Conservation (phyloP, 2,113 vertebrate species). For the Semnopithecus entellus region DNA sequence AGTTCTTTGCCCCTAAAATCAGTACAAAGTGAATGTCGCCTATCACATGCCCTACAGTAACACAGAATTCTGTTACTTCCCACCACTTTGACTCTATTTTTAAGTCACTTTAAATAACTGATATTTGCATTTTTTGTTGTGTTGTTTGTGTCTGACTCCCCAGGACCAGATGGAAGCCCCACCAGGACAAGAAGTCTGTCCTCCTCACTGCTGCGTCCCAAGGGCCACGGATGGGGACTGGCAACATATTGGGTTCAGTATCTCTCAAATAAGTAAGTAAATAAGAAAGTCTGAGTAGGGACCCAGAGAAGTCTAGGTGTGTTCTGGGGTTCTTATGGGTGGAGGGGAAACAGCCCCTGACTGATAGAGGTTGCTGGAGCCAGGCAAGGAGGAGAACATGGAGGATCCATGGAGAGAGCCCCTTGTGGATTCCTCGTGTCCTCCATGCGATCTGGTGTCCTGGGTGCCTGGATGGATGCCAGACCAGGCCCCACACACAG, state of each 20-base stretch:
- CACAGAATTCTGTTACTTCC: fast-evolving
- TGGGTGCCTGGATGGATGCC: background rate
- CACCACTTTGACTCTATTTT: fast-evolving
- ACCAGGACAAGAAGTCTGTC: background rate
- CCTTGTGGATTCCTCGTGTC: fast-evolving
- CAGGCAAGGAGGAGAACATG: fast-evolving
- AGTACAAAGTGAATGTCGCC: no score
- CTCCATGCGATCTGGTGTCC: fast-evolving
- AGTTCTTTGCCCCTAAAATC: fast-evolving
- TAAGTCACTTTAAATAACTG: fast-evolving
- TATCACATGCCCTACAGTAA: fast-evolving
- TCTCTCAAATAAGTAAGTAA: background rate
- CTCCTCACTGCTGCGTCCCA: fast-evolving
- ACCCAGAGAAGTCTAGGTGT: background rate
- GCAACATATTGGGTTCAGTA: fast-evolving
- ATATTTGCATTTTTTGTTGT: no score
- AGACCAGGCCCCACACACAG: fast-evolving
- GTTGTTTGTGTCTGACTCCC: background rate
- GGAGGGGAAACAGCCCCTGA: background rate
- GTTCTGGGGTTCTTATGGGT: background rate
- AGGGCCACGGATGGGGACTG: fast-evolving
- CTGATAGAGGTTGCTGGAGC: background rate
- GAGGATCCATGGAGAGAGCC: fast-evolving
- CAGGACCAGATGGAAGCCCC: background rate
- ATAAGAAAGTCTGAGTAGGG: background rate